A percentile compares a stretch with the other conserved stretches of the same genome.
phyloP scores from a whole-genome alignment of 2,797 vertebrate genomes.

The Labroides dimidiatus region DNA sequence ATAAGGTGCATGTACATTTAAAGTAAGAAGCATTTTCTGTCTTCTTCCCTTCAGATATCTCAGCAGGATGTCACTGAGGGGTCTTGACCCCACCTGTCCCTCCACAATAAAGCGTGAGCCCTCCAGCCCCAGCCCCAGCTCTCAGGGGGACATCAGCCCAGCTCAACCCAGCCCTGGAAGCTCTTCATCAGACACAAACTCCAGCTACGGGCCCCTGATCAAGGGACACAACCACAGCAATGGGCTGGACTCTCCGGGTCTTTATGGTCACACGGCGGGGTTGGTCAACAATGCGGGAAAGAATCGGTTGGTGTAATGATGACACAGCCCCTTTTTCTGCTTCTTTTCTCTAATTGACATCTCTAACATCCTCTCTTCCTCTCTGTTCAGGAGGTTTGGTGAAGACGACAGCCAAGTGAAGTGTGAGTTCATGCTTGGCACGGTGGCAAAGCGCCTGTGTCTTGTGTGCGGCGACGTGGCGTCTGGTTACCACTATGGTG shows the following conservation, averaged over 20 bases:
- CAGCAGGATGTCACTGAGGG: constrained; percentile 82
- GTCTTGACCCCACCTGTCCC: constrained; percentile 75
- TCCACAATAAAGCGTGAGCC: constrained; percentile 79
- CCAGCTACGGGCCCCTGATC: constrained; percentile 70
- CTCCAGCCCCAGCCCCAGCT: constrained; percentile 79
- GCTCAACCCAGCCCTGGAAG: constrained; percentile 78
- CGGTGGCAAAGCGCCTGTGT: constrained; percentile 96
- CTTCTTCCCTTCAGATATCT: constrained; percentile 49
- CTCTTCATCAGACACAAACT: constrained; percentile 81
- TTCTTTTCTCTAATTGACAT: background rate
- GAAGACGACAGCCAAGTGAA: constrained; percentile 93
- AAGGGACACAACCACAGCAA: constrained; percentile 68
- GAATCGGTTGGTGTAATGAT: constrained; percentile 64
- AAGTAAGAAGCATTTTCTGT: constrained; percentile 1
- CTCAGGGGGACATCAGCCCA: constrained; percentile 75
- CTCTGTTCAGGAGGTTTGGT: constrained; percentile 77
- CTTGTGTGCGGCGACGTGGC: constrained; percentile 97
- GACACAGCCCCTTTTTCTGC: background rate
- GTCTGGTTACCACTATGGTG: constrained; percentile 98
- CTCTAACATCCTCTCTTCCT: constrained; percentile 8
- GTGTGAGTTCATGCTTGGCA: constrained; percentile 95
- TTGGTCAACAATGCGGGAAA: constrained; percentile 57
- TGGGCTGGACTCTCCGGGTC: constrained; percentile 68
- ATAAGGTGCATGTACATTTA: constrained; percentile 4
- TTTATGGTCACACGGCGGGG: constrained; percentile 64